A percentile compares a stretch with the other conserved stretches of the same genome.
phyloP scores from a whole-genome alignment of 2,797 vertebrate species.

The Masticophis lateralis region DNA sequence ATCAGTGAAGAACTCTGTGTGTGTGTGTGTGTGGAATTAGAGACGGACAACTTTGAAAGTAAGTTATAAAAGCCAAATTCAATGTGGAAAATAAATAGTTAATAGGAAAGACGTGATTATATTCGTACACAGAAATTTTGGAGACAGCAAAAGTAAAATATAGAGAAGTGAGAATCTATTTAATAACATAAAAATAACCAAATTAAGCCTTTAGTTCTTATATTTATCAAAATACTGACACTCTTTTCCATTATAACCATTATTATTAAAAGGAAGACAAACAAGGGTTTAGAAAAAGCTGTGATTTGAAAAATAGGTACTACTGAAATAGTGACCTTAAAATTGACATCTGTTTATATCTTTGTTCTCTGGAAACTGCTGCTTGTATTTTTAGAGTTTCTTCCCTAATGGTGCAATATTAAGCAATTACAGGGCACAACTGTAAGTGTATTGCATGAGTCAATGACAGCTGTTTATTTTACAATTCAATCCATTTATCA shows the following conservation, averaged over 20 bases:
- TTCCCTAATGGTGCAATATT: neutral
- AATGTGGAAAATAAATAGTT: neutral
- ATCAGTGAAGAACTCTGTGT: neutral
- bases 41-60: neutral
- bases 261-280: neutral
- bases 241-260: neutral
- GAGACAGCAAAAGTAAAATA: neutral
- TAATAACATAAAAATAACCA: neutral
- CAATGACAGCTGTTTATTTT: neutral
- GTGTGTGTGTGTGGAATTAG: neutral
- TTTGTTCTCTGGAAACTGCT: neutral
- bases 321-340: neutral
- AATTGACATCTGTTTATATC: neutral
- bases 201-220: neutral
- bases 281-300: neutral
- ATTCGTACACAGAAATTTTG: neutral
- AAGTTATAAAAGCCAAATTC: neutral
- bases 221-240: neutral
- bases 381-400: constrained; percentile 2
- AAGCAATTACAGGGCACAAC: constrained; percentile 1
- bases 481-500: neutral
- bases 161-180: neutral
- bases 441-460: neutral
- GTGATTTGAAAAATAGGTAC: neutral
- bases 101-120: neutral